Percentiles rank a stretch among this genome's conserved stretches.
These are phyloP conservation scores for Vandiemenella viatica DNA, from an alignment of 2,888 invertebrate genomes.

Conservation along the genomic window DNA sequence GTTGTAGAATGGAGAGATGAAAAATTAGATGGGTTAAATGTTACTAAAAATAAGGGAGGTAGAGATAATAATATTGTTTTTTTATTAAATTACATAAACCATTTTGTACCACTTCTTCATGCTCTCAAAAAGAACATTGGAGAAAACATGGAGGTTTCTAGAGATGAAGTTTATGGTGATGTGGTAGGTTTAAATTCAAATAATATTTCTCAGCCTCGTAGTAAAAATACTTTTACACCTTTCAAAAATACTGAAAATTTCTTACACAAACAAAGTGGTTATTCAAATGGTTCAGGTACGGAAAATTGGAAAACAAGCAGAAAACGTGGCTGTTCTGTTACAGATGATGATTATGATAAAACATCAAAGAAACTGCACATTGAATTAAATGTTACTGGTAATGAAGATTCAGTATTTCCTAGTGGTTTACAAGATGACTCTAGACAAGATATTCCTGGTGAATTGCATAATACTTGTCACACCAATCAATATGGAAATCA, in stretches of 20 bases:
- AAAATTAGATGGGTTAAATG: slow-evolving; percentile 1
- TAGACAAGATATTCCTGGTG: background rate
- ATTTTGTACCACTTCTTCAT: slow-evolving; percentile 7
- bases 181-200: slow-evolving; percentile 3
- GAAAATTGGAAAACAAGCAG: slow-evolving; percentile 8
- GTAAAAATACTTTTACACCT: slow-evolving; percentile 3
- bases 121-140: slow-evolving; percentile 3
- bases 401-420: slow-evolving; percentile 12
- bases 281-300: slow-evolving; percentile 4
- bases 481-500: slow-evolving; percentile 17
- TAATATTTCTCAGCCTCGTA: slow-evolving; percentile 6
- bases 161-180: slow-evolving; percentile 5
- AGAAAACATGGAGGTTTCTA: slow-evolving; percentile 5
- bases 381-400: slow-evolving; percentile 16
- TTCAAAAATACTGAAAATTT: slow-evolving; percentile 4
- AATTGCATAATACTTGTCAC: slow-evolving; percentile 17
- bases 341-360: slow-evolving; percentile 17
- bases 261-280: slow-evolving; percentile 2
- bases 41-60: slow-evolving; percentile 3
- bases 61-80: slow-evolving; percentile 4
- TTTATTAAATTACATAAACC: slow-evolving; percentile 6
- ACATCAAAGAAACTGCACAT: slow-evolving; percentile 17
- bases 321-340: slow-evolving; percentile 19
- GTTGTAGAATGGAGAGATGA: slow-evolving; percentile 3
- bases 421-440: background rate